Percentiles rank a stretch among this genome's conserved stretches.
phyloP scores from a whole-genome alignment of 2,888 invertebrate genomes.

The Cantharis rustica region DNA sequence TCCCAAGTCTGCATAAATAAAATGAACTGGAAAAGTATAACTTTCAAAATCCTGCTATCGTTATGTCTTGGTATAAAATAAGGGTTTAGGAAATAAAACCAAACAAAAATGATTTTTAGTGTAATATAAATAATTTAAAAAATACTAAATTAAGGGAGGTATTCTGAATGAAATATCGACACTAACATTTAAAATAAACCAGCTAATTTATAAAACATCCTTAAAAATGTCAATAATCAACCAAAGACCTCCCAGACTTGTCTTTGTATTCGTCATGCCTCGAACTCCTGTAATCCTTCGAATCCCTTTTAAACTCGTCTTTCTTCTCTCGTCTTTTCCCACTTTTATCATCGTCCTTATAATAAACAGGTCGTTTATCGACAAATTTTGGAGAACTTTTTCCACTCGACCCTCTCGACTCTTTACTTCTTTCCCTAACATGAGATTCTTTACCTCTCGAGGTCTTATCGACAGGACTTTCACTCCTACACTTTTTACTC shows the following conservation, averaged over 20 bases:
- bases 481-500: constrained; percentile 45
- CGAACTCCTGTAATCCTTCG: constrained; percentile 43
- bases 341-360: constrained; percentile 36
- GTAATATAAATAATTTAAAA: background rate
- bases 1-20: too few species aligned
- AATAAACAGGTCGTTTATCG: constrained; percentile 30
- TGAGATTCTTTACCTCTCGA: constrained; percentile 30
- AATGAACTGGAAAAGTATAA: too few species aligned
- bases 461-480: constrained; percentile 35
- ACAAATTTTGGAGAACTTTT: constrained; percentile 34
- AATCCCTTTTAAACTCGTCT: constrained; percentile 40
- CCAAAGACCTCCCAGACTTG: constrained; percentile 41
- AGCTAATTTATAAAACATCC: background rate
- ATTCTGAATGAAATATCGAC: background rate
- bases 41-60: background rate
- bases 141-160: background rate
- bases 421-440: constrained; percentile 37
- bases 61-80: background rate
- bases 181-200: background rate
- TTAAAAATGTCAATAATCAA: constrained; percentile 43
- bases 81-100: background rate
- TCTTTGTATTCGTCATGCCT: constrained; percentile 49
- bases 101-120: background rate
- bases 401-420: constrained; percentile 26
- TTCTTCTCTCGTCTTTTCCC: constrained; percentile 41